Evolutionary conservation across 2,888 invertebrate genomes (phyloP).

Genomic region (Diaperis boleti): DNA sequence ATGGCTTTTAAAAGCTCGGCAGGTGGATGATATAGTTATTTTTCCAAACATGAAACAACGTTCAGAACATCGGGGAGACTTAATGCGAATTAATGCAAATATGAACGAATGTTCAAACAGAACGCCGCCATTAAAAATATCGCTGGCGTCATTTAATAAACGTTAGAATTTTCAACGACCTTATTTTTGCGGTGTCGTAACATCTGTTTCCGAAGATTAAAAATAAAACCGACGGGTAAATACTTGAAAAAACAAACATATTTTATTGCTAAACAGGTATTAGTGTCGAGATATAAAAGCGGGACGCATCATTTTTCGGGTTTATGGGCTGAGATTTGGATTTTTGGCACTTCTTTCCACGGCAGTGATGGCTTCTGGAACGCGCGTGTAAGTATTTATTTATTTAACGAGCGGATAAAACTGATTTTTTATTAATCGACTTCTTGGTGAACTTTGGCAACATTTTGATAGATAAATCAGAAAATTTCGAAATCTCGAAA

Average conservation of each 20-base stretch:
- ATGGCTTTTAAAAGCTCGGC: constrained; percentile 14
- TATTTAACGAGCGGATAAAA: too few relatives aligned
- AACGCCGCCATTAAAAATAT: too few relatives aligned
- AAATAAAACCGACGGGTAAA: constrained; percentile 11
- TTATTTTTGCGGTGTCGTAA: constrained; percentile 14
- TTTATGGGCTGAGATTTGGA: constrained; percentile 9
- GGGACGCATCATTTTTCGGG: constrained; percentile 10
- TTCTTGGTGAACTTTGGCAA: too few relatives aligned
- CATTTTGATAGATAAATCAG: too few relatives aligned
- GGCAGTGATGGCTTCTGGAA: too few relatives aligned
- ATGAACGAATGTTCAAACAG: too few relatives aligned
- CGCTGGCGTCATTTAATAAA: too few relatives aligned
- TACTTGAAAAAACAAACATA: constrained; percentile 19
- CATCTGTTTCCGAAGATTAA: constrained; percentile 23
- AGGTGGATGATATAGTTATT: constrained; percentile 10
- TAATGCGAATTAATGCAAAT: too few relatives aligned
- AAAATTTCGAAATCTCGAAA: too few relatives aligned
- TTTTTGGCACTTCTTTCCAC: constrained; percentile 14
- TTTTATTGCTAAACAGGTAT: constrained; percentile 20
- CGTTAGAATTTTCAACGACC: constrained; percentile 1
- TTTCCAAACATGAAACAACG: background rate
- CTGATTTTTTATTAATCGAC: too few relatives aligned
- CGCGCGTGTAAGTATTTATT: too few relatives aligned
- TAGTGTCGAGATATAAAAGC: constrained; percentile 14
- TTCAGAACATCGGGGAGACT: background rate